Evolutionary conservation across 2,113 vertebrate genomes (phyloP), one percentile per base, ranked within the genome.

Genomic region (Nothoprocta pentlandii): DNA sequence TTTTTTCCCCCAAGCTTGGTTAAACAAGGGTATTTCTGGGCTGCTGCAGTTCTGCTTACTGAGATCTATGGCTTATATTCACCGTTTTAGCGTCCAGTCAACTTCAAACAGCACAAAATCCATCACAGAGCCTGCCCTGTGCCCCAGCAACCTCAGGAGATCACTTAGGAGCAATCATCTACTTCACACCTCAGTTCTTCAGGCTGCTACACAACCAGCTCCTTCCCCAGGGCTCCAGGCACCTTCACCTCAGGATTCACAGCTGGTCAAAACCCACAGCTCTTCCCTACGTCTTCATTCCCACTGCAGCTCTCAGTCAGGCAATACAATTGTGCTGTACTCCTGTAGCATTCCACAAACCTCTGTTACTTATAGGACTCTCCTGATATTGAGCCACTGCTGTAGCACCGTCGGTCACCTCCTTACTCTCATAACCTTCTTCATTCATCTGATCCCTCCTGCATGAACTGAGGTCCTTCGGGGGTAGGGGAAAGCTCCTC

Each of bases 71-170:
- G 20, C 7, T 59, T 25, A 44, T 30, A 56, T n/a, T 58, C 20
- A 12, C 28, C 39, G 10, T 32, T 44, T 56, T 15, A 74, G 28
- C 36, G 22, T 28, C 36, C 36, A 56, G 51, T 42, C 53, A 6
- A 88, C 41, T n/a, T 92, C 67, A 90, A 80, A 3, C 34, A 81
- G 26, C 47, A 79, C 30, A 68, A 63, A 73, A 73, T 12, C 32
- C 19, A 54, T 20, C 34, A 63, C 56, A 54, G 62, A 67, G 15
- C 1, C 3, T 15, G 22, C 58, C 41, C 44, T 81, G 66, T n/a
- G 54, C 2, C 4, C 26, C 25, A n/a, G 26, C 0, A 1, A 54
- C 16, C 19, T 10, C 26, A 5, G 1, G 62, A 78, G 6, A 80
- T 30, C 3, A 75, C 42, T 26, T 73, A 73, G 4, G 22, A 94